phyloP scores from a whole-genome alignment of 2,888 invertebrate genomes.

The Cerceris ruficornis region DNA sequence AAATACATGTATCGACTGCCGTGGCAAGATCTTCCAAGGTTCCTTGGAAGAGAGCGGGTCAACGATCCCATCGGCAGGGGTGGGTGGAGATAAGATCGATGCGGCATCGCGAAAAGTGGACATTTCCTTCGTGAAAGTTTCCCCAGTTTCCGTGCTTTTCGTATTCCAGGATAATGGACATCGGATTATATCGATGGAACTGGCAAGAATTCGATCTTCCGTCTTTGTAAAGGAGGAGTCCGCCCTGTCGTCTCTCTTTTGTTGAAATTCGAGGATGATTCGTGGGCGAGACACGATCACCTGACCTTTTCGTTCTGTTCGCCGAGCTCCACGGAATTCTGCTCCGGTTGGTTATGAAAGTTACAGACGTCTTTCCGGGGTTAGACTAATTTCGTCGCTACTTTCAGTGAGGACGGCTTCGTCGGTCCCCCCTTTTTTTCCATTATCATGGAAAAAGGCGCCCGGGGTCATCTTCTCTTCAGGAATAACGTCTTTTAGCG shows the following conservation, averaged over 20 bases:
- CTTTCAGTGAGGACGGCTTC: slow-evolving; percentile 12
- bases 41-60: not conserved
- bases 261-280: not conserved
- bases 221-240: not conserved
- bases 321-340: slow-evolving; percentile 10
- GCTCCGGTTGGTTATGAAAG: slow-evolving; percentile 12
- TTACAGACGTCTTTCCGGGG: not conserved
- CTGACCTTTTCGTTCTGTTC: slow-evolving; percentile 35
- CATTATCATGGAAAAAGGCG: slow-evolving; percentile 7
- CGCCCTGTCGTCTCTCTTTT: slow-evolving; percentile 8
- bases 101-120: slow-evolving; percentile 23
- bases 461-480: slow-evolving; percentile 12
- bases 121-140: slow-evolving; percentile 16
- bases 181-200: slow-evolving; percentile 43
- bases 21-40: slow-evolving; percentile 8
- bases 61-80: not conserved
- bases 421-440: slow-evolving; percentile 7
- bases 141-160: slow-evolving; percentile 25
- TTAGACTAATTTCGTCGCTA: slow-evolving; percentile 20
- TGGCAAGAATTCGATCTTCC: slow-evolving; percentile 46
- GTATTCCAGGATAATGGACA: slow-evolving; percentile 17
- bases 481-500: slow-evolving; percentile 32
- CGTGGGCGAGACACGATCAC: slow-evolving; percentile 5
- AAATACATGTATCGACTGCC: not conserved
- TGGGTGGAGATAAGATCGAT: not conserved